phyloP scores from a whole-genome alignment of 2,113 vertebrate genomes.

The Amblyopsis rosae region DNA sequence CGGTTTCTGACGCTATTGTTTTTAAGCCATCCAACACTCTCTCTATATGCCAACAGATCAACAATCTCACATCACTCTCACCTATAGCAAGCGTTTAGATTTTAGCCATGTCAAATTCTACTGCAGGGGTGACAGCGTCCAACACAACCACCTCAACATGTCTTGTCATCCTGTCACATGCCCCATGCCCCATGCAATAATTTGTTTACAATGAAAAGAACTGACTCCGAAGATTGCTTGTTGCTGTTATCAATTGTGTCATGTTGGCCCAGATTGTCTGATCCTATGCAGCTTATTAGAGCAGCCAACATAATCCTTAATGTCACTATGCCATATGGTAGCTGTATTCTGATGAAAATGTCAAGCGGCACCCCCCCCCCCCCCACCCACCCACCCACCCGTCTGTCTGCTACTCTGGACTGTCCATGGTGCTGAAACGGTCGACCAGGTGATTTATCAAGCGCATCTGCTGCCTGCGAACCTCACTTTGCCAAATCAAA shows the following conservation, averaged over 20 bases:
- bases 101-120: slow-evolving; percentile 39
- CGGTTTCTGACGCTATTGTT: neutral
- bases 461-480: slow-evolving; percentile 16
- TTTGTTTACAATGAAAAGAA: slow-evolving; percentile 37
- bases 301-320: neutral
- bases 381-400: neutral
- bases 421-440: slow-evolving; percentile 67
- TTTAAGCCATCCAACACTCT: neutral
- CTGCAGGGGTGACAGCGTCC: slow-evolving; percentile 25
- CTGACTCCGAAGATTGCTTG: neutral
- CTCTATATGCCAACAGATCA: slow-evolving; percentile 1
- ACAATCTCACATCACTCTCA: neutral
- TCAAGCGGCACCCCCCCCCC: neutral
- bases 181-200: slow-evolving; percentile 13
- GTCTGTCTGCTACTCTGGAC: slow-evolving; percentile 12
- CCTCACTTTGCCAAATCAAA: too few species aligned
- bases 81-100: neutral
- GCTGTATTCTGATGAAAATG: neutral
- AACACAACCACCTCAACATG: slow-evolving; percentile 7
- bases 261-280: neutral
- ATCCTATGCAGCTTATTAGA: neutral
- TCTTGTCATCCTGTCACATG: slow-evolving; percentile 24
- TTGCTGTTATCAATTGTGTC: neutral
- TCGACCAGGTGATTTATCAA: slow-evolving; percentile 63
- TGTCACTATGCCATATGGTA: neutral